Evolutionary conservation across 2,888 invertebrate species (phyloP), one percentile per base, ranked within the genome.

Genomic region (Pammene fasciana): DNA sequence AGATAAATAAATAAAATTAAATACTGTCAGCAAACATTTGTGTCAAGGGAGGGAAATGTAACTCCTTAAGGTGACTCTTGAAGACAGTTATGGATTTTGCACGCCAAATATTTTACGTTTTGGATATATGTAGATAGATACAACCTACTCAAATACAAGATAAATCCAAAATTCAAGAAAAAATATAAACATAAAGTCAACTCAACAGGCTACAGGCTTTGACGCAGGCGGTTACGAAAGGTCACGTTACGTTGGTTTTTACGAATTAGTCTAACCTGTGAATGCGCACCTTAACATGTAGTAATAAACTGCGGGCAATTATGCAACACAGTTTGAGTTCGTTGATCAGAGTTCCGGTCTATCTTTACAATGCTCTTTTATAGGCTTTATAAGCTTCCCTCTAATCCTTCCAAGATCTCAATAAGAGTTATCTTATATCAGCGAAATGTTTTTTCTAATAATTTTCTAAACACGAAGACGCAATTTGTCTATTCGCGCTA

Each of bases 301-400:
- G 1, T 34, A 54, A 34, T 34, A 26, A 2, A 16, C 11, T 13
- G 54, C 54, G 26, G 59, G 59, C 34, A 59, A 59, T 59, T 59
- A 59, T 59, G 59, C 59, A 59, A 59, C 59, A 59, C 26, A 45
- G 59, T 59, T n/a, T 34, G 45, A 59, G 59, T 59, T 59, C 59
- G 59, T 59, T 59, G 59, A 59, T 59, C 59, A 59, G 26, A 34
- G 34, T 59, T 59, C 59, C 59, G 59, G 45, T 46, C 45, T 59
- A 59, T 59, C 59, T 59, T 59, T 59, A 59, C 45, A 59, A 45
- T 46, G 59, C 45, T 34, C 26, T 45, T 59, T 59, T 59, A 59
- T 45, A 45, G 59, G 9, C 43, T 45, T 45, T 46, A 45, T 59
- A 59, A 45, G 45, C 34, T 46, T 38, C 10, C 14, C 45, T 45